Base-by-base conservation (phyloP, 2,888 invertebrate genomes). In the Eumerus sabulonum region DNA sequence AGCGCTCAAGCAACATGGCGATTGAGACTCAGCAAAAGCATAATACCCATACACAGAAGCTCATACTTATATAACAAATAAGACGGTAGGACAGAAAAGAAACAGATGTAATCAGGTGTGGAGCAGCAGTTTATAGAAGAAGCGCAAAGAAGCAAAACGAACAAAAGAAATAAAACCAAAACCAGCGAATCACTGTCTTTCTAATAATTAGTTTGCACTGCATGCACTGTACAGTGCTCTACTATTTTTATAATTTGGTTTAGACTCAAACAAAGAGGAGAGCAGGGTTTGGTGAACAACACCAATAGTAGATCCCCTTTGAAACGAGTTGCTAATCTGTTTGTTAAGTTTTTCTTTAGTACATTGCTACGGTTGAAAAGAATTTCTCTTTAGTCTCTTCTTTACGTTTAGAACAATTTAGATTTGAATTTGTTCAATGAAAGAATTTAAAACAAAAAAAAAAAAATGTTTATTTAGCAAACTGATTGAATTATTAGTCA, bases 331-430 rank as follows among this genome's bases (percentile, higher is more conserved):
- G 27, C 9, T 68, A 68, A 53, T 73, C n/a, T 68, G 62, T 60
- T 64, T 67, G 66, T 66, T 66, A 27, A 27, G 7, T 68, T 54
- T 79, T 79, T 79, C 79, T 79, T 79, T 79, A 79, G 79, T 79
- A 79, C 79, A 79, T 79, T 74, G 79, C 79, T 79, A 79, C 68
- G 60, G 79, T 68, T 54, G 59, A 74, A 79, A 64, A 68, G 42
- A 51, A 54, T 63, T 72, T 70, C 64, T 19, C 35, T 45, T 66
- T 12, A 18, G 70, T 42, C 42, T 73, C 13, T 38, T 66, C 17
- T 48, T 60, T 54, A 17, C 54, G 62, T 38, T 66, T 56, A 48
- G n/a, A n/a, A n/a, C n/a, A n/a, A n/a, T 27, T 4, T 27, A 3
- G 40, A 36, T 51, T 64, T 51, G 17, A 42, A 44, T 60, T 72